phyloP scores from a whole-genome alignment of 2,888 invertebrate species.

The Caenorhabditis parvicauda region DNA sequence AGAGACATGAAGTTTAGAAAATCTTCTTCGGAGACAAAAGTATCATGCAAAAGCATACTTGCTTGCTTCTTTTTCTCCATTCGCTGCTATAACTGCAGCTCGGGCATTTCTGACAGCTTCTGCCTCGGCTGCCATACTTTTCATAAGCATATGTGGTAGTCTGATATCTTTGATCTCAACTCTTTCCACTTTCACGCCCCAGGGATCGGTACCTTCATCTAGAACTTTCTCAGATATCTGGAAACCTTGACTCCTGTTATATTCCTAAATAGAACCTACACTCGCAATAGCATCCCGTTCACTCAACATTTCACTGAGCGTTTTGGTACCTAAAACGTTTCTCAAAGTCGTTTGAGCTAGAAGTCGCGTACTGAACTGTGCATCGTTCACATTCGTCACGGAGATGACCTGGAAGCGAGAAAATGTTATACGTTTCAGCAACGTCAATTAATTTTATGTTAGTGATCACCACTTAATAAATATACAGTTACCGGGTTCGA shows the following conservation, averaged over 20 bases:
- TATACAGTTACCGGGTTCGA: slow-evolving; percentile 32
- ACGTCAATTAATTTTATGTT: background rate
- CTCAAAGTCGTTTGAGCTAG: slow-evolving; percentile 68
- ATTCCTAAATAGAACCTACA: slow-evolving; percentile 28
- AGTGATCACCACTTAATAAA: background rate
- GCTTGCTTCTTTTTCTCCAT: slow-evolving; percentile 57
- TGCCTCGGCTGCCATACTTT: slow-evolving; percentile 93
- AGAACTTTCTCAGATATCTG: slow-evolving; percentile 66
- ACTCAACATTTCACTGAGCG: slow-evolving; percentile 61
- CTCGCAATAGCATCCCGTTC: slow-evolving; percentile 62
- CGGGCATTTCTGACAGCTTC: slow-evolving; percentile 88
- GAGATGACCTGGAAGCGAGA: slow-evolving; percentile 55
- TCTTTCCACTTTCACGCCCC: slow-evolving; percentile 65
- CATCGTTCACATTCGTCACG: slow-evolving; percentile 67
- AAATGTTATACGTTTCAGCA: background rate
- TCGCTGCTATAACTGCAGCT: slow-evolving; percentile 65
- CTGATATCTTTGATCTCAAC: slow-evolving; percentile 82
- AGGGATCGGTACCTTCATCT: slow-evolving; percentile 66
- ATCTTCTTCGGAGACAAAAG: background rate
- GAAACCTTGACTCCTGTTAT: slow-evolving; percentile 2
- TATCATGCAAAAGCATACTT: slow-evolving; percentile 18
- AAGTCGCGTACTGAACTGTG: slow-evolving; percentile 88
- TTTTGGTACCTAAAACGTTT: slow-evolving; percentile 63
- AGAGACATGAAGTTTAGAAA: too few species aligned
- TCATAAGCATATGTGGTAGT: slow-evolving; percentile 83